These are phyloP conservation scores for Aethina tumida DNA, from an alignment of 1,140 invertebrate species.

Conservation along the genomic window DNA sequence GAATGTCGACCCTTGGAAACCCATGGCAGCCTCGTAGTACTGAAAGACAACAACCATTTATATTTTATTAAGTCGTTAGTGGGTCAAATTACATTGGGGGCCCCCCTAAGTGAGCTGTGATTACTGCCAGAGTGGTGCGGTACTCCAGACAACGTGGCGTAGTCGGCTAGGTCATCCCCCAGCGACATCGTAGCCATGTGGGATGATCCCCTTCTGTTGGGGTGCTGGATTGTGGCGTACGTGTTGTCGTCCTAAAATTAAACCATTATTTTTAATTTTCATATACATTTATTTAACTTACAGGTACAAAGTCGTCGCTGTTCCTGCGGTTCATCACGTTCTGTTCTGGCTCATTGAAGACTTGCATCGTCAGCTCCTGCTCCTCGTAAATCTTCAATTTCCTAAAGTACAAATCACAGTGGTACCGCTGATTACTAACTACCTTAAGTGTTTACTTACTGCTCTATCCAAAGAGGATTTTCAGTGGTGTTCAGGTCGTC, in stretches of 20 bases:
- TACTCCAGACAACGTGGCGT: constrained; percentile 55
- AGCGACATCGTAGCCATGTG: constrained; percentile 33
- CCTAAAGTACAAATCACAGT: constrained; percentile 36
- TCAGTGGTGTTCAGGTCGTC: constrained; percentile 81
- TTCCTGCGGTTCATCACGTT: constrained; percentile 36
- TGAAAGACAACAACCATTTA: constrained; percentile 33
- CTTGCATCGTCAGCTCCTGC: constrained; percentile 87
- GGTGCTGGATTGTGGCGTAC: constrained; percentile 77
- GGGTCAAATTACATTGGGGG: constrained; percentile 29
- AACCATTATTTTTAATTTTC: background rate
- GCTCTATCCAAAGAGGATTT: constrained; percentile 89
- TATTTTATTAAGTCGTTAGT: constrained; percentile 1
- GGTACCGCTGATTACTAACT: background rate
- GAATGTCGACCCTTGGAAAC: constrained; percentile 62
- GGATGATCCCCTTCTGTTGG: constrained; percentile 38
- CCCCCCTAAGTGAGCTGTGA: constrained; percentile 35
- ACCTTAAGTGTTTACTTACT: constrained; percentile 44
- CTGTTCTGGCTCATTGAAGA: constrained; percentile 72
- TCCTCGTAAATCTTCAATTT: constrained; percentile 86
- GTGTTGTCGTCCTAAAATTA: constrained; percentile 56
- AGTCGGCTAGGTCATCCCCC: constrained; percentile 53
- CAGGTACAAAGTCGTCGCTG: constrained; percentile 40
- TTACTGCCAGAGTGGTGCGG: constrained; percentile 27
- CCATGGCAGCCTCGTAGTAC: constrained; percentile 54
- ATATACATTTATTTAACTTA: constrained; percentile 20